Percentiles rank a stretch among this genome's conserved stretches.
These are phyloP conservation scores for Acronicta alni DNA, from an alignment of 2,888 invertebrate species.

Conservation along the genomic window DNA sequence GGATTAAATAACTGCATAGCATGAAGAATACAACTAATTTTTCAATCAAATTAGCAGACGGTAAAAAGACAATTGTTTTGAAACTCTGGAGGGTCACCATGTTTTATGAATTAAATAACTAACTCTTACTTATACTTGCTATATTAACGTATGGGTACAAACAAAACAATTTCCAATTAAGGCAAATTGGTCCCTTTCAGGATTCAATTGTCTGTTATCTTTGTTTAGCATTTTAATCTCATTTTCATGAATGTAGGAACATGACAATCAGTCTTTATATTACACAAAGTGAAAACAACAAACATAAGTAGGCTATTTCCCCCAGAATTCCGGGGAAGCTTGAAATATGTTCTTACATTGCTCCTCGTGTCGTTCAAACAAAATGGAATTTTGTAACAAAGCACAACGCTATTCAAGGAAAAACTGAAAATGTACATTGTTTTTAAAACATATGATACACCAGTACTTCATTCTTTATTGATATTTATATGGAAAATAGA, in stretches of 20 bases:
- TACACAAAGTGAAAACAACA: slow-evolving; percentile 33
- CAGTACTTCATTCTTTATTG: slow-evolving; percentile 10
- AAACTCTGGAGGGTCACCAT: too few relatives aligned
- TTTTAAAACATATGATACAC: slow-evolving; percentile 22
- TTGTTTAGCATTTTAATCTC: slow-evolving; percentile 2
- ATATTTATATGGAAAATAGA: slow-evolving; percentile 17
- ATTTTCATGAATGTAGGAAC: slow-evolving; percentile 21
- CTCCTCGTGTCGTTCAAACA: slow-evolving; percentile 33
- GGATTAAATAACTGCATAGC: too few relatives aligned
- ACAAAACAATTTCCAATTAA: slow-evolving; percentile 1
- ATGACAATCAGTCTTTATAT: slow-evolving; percentile 20
- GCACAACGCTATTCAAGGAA: slow-evolving; percentile 28
- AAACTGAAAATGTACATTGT: slow-evolving; percentile 24
- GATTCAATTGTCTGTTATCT: slow-evolving; percentile 6
- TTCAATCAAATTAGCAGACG: too few relatives aligned
- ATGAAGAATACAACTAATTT: too few relatives aligned
- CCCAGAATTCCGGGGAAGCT: slow-evolving; percentile 31
- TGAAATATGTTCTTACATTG: slow-evolving; percentile 39
- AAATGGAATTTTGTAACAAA: slow-evolving; percentile 46
- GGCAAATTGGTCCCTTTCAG: neutral
- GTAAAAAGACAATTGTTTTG: too few relatives aligned
- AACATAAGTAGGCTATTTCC: slow-evolving; percentile 29
- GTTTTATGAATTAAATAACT: too few relatives aligned
- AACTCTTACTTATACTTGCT: too few relatives aligned
- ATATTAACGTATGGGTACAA: too few relatives aligned